Evolutionary conservation across 2,113 vertebrate genomes (phyloP).

Genomic region (Polypterus bichir): DNA sequence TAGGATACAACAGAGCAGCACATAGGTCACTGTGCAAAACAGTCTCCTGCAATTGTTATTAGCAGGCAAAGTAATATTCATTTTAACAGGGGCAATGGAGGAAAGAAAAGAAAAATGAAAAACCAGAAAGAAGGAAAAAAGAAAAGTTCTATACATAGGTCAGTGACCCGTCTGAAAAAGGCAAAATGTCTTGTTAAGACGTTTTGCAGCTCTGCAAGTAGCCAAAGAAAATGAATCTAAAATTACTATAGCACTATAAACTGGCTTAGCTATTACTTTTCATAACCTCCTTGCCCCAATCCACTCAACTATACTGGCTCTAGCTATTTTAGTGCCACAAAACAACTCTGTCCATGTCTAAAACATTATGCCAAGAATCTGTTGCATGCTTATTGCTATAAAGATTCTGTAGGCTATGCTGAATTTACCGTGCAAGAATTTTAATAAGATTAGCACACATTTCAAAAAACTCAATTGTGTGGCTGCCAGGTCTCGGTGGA

Average conservation of each 20-base stretch:
- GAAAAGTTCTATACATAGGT: too few species aligned
- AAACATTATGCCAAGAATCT: slow-evolving; percentile 71
- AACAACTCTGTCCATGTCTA: slow-evolving; percentile 58
- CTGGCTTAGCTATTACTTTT: slow-evolving; percentile 34
- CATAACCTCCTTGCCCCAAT: slow-evolving; percentile 13
- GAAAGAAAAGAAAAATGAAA: too few species aligned
- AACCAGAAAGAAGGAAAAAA: too few species aligned
- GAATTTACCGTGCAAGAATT: slow-evolving; percentile 87
- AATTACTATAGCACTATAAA: slow-evolving; percentile 31
- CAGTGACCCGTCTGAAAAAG: slow-evolving; percentile 16
- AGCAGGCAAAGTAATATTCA: too few species aligned
- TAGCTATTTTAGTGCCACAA: slow-evolving; percentile 56
- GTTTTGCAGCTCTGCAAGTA: slow-evolving; percentile 19
- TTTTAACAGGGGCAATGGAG: too few species aligned
- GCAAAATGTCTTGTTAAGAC: slow-evolving; percentile 3
- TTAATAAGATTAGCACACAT: slow-evolving; percentile 98
- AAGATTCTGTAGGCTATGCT: slow-evolving; percentile 67
- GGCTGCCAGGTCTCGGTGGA: slow-evolving; percentile 81
- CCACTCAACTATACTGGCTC: slow-evolving; percentile 44
- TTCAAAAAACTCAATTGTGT: slow-evolving; percentile 97
- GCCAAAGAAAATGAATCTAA: slow-evolving; percentile 23
- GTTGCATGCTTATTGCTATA: slow-evolving; percentile 93
- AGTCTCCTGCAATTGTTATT: too few species aligned
- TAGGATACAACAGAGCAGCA: too few species aligned
- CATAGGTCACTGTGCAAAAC: too few species aligned